Evolutionary conservation across 2,888 invertebrate genomes (phyloP).

Genomic region (Ectobius pallidus): DNA sequence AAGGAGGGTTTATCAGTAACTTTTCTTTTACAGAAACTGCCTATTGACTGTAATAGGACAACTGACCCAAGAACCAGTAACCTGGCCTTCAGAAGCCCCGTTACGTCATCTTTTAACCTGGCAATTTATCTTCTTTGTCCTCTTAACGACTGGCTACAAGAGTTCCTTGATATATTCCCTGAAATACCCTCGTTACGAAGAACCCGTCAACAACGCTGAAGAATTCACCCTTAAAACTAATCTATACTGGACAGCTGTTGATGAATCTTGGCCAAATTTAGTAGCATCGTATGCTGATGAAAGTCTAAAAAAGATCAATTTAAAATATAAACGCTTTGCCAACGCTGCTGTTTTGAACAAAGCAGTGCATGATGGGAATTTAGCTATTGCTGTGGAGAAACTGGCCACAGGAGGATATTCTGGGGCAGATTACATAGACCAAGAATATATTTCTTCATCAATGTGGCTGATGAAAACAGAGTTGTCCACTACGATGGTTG

Average conservation of each 20-base stretch:
- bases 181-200: neutral
- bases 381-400: neutral
- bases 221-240: neutral
- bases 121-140: neutral
- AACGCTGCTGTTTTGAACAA: neutral
- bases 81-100: neutral
- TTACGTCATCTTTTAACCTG: neutral
- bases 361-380: neutral
- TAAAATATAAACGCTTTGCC: neutral
- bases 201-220: neutral
- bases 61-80: neutral
- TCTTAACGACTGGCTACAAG: neutral
- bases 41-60: neutral
- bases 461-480: neutral
- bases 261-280: conserved; percentile 1
- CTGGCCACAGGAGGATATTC: neutral
- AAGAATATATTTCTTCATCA: neutral
- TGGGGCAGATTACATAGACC: neutral
- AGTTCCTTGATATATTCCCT: neutral
- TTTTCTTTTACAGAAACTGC: neutral
- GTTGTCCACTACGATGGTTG: neutral
- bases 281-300: neutral
- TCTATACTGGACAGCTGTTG: neutral
- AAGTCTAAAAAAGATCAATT: neutral
- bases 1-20: too few relatives aligned